Base-by-base conservation (phyloP, 2,888 invertebrate species). In the Acutogordius australiensis region DNA sequence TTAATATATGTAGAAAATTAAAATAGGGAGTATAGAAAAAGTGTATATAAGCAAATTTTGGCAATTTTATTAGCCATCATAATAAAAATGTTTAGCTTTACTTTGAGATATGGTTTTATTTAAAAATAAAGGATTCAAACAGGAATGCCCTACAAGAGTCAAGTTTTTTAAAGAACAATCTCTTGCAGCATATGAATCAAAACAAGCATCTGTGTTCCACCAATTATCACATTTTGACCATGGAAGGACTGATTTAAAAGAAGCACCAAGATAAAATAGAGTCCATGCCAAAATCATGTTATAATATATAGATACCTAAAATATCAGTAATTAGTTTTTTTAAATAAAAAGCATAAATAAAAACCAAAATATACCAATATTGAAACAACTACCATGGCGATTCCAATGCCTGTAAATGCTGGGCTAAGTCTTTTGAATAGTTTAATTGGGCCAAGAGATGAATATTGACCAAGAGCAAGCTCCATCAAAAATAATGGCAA, bases 231-330 rank as follows among this genome's bases (percentile, higher is more conserved):
- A 57, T 18, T 30, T 4, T 13, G 28, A 28, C 58, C 58, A 57
- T 4, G 58, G 58, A 8, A 57, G 58, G 18, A 57, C 58, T 27
- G 8, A 2, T 30, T 27, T 28, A 29, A 57, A 57, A 29, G 58
- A 57, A 13, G 4, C 29, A 4, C 4, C 28, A 29, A 57, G 30
- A 29, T 57, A 57, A 23, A 29, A 57, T 4, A 57, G 29, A 8
- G 58, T 57, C 58, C 58, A 57, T 28, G 58, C 58, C 58, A 57
- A n/a, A 28, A 57, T 57, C 58, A 57, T 57, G 23, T 57, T 57
- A 29, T 57, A 57, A 26, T 57, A 57, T 4, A 57, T 57, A 4
- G 58, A 29, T 4, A 30, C 30, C 58, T 57, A 29, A 28, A 29
- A 13, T 37, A 37, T 37, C 8, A 37, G 44, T 13, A 13, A 37